Percentiles rank a stretch among this genome's conserved stretches.
Conservation (phyloP, 2,113 vertebrate species). For the Balaenoptera acutorostrata region DNA sequence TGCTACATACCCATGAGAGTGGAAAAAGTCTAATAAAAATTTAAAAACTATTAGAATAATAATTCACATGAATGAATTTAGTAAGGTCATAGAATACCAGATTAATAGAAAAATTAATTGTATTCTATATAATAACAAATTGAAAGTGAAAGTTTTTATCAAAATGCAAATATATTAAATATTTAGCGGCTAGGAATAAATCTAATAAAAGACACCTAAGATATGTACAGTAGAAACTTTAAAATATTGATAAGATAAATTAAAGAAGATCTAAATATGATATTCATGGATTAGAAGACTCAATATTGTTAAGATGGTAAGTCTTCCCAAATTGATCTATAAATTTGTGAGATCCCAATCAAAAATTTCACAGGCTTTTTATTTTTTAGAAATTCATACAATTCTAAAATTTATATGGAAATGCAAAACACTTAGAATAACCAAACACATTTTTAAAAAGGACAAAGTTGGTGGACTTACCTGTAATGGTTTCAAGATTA, state of each 20-base stretch:
- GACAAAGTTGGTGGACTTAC: neutral
- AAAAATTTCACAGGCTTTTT: neutral
- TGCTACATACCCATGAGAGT: neutral
- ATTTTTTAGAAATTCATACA: neutral
- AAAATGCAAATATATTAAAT: neutral
- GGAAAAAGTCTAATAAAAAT: neutral
- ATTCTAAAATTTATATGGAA: neutral
- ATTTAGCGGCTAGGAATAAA: neutral
- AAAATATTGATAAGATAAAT: neutral
- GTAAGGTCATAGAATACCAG: neutral
- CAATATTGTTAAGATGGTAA: neutral
- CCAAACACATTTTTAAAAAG: neutral
- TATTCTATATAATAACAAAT: neutral
- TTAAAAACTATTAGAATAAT: neutral
- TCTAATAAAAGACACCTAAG: neutral
- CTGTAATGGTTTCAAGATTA: neutral
- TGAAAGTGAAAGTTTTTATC: neutral
- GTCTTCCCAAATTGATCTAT: neutral
- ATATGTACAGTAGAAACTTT: neutral
- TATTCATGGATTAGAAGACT: neutral
- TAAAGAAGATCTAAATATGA: neutral
- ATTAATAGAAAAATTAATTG: neutral
- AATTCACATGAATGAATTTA: neutral
- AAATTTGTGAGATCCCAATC: neutral
- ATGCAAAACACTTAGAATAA: neutral